Base-by-base conservation (phyloP, 2,797 vertebrate species). In the Hippopotamyrus pictus region DNA sequence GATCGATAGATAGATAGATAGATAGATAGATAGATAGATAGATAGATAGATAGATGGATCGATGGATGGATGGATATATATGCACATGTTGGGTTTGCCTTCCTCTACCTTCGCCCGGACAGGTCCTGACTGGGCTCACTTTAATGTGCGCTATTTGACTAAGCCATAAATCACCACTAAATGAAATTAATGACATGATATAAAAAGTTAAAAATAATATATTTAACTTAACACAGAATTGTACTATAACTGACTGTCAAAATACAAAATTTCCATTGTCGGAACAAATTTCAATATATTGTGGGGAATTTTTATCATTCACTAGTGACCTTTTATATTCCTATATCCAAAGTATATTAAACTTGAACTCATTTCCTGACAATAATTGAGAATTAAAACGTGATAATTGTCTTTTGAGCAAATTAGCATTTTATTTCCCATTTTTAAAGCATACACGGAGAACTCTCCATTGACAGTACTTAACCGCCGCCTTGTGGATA, bases 401-500 rank as follows among this genome's bases (percentile, higher is more conserved):
- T 37, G n/a, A 87, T 51, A 41, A 57, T 85, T 87, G 86, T 37
- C 51, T 57, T 57, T 87, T 59, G 53, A 57, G 37, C 25, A 86
- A 86, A 85, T 86, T 37, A 33, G 22, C 6, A 59, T 51, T 87
- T 41, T 57, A 14, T 87, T 44, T 37, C 86, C 86, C 17, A 59
- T 87, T 59, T 59, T 87, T 53, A 87, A 37, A 87, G n/a, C 51
- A 14, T 12, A 65, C 33, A 1, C 25, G 44, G 9, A 4, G 9
- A 65, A 25, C 8, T 22, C 22, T 57, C 53, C 14, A 88, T 90
- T 84, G 51, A 59, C 59, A 65, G 51, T 90, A 65, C 76, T 88
- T n/a, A 37, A 59, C 29, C 37, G 89, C 89, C 89, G 88, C 82
- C 89, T 90, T 65, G 89, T 90, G 89, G 29, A n/a, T 17, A 9